Evolutionary conservation across 2,888 invertebrate species (phyloP).

Genomic region (Zelleria hepariella): DNA sequence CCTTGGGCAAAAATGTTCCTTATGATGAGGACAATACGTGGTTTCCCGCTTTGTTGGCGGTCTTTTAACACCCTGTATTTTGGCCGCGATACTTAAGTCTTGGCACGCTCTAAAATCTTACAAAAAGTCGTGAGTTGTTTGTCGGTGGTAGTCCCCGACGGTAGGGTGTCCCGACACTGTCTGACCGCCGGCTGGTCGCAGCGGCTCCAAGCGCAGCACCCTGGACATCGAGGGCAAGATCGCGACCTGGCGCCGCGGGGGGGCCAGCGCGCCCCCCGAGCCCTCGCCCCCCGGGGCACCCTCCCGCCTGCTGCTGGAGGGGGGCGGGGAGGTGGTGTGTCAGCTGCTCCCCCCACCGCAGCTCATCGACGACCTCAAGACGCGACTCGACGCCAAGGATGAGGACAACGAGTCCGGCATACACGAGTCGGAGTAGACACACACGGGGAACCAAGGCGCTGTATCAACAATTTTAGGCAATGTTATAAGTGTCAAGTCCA

Average conservation of each 20-base stretch:
- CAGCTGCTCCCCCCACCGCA: conserved; percentile 45
- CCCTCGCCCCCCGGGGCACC: conserved; percentile 13
- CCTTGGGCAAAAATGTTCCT: no score
- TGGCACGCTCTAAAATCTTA: no score
- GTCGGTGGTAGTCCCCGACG: not conserved
- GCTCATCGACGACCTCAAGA: conserved; percentile 58
- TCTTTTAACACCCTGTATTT: no score
- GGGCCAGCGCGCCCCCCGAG: conserved; percentile 24
- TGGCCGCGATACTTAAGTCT: no score
- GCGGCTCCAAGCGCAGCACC: conserved; percentile 65
- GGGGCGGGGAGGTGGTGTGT: conserved; percentile 37
- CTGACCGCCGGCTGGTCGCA: conserved; percentile 21
- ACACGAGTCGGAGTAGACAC: conserved; percentile 52
- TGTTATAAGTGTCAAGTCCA: no score
- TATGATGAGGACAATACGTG: no score
- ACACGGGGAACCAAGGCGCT: no score
- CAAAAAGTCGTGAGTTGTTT: not conserved
- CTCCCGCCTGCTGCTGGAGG: conserved; percentile 10
- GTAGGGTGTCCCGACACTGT: not conserved
- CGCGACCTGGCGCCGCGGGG: conserved; percentile 56
- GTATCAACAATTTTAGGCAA: no score
- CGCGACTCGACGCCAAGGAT: conserved; percentile 57
- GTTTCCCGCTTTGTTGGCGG: no score
- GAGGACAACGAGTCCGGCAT: conserved; percentile 64
- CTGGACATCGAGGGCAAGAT: conserved; percentile 69